Conservation (phyloP, 2,113 vertebrate genomes). For the Chunga burmeisteri region DNA sequence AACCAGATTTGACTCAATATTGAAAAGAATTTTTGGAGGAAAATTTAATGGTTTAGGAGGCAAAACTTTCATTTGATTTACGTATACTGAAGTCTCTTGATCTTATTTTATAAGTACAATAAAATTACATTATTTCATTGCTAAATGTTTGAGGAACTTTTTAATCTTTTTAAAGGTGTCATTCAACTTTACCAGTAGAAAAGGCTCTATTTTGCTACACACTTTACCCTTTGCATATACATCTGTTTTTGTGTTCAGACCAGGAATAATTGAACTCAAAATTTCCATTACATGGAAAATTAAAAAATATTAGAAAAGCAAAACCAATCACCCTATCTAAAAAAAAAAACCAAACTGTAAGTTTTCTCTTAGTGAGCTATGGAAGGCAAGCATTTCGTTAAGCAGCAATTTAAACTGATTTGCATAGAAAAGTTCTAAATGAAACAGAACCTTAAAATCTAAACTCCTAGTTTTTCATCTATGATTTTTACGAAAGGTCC, state of each 20-base stretch:
- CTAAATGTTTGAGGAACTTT: not conserved
- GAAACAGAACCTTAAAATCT: not conserved
- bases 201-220: not conserved
- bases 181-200: not conserved
- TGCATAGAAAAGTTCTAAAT: not conserved
- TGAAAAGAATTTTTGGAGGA: not conserved
- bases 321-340: not conserved
- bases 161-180: not conserved
- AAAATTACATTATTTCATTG: not conserved
- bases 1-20: rapidly evolving
- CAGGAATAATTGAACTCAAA: not conserved
- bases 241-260: not conserved
- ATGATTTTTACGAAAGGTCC: not conserved
- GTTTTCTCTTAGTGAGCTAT: not conserved
- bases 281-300: not conserved
- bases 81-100: not conserved
- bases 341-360: no score
- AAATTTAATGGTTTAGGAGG: not conserved
- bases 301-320: not conserved
- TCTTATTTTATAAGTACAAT: not conserved
- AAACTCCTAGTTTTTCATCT: not conserved
- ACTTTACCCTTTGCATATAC: not conserved
- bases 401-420: not conserved
- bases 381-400: not conserved
- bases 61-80: not conserved